phyloP scores from a whole-genome alignment of 2,888 invertebrate genomes.

The Leucophora obtusa region DNA sequence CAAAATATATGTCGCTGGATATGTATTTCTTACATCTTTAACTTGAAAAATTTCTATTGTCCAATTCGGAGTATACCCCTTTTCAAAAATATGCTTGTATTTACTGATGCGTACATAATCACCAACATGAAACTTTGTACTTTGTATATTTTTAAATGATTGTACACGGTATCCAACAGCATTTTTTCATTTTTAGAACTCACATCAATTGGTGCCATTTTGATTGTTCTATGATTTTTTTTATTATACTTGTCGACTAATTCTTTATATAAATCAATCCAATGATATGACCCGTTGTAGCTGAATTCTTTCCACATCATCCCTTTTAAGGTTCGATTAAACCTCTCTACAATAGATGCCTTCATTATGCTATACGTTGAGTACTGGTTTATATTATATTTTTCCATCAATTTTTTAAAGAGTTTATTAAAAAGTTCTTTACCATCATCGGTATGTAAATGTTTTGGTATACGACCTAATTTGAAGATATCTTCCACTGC shows the following conservation, averaged over 20 bases:
- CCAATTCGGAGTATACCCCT: slow-evolving; percentile 71
- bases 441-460: slow-evolving; percentile 27
- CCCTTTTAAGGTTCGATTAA: slow-evolving; percentile 49
- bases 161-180: slow-evolving; percentile 45
- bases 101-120: slow-evolving; percentile 63
- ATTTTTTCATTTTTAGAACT: slow-evolving; percentile 46
- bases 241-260: slow-evolving; percentile 67
- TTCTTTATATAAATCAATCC: slow-evolving; percentile 67
- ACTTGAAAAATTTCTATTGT: slow-evolving; percentile 71
- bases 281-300: slow-evolving; percentile 68
- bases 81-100: slow-evolving; percentile 62
- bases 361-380: slow-evolving; percentile 42
- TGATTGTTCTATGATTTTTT: slow-evolving; percentile 56
- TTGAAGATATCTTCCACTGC: slow-evolving; percentile 62
- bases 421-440: slow-evolving; percentile 60
- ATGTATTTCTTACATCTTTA: slow-evolving; percentile 66
- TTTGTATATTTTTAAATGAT: slow-evolving; percentile 46
- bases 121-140: slow-evolving; percentile 50
- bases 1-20: slow-evolving; percentile 67
- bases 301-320: slow-evolving; percentile 69
- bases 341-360: no score
- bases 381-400: slow-evolving; percentile 61
- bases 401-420: slow-evolving; percentile 53
- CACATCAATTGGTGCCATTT: slow-evolving; percentile 57
- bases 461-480: slow-evolving; percentile 71